Percentiles rank a stretch among this genome's conserved stretches.
Evolutionary conservation across 2,797 vertebrate genomes (phyloP).

Genomic region (Thunnus albacares): DNA sequence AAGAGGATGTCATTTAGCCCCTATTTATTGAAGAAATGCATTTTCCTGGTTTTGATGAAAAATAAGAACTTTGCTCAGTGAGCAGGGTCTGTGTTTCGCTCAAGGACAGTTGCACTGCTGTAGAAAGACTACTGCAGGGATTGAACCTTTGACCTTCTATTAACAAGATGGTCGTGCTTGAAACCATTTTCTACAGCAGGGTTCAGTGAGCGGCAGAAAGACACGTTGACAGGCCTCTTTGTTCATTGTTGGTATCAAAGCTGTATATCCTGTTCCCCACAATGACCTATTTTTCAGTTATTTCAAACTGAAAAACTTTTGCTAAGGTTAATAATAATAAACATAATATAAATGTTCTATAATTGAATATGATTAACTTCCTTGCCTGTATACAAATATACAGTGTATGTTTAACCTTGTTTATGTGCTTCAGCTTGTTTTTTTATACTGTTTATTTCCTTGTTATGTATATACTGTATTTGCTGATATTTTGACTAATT

Average conservation of each 20-base stretch:
- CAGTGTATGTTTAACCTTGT: not conserved
- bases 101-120: constrained; percentile 15
- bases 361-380: too few relatives aligned
- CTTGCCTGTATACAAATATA: not conserved
- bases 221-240: not conserved
- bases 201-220: not conserved
- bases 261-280: not conserved
- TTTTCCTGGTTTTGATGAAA: constrained; percentile 11
- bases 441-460: too few relatives aligned
- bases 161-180: not conserved
- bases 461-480: constrained; percentile 11
- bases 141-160: constrained; percentile 8
- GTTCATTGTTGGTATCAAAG: not conserved
- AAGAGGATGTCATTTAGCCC: not conserved
- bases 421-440: too few relatives aligned
- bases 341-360: not conserved
- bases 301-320: not conserved
- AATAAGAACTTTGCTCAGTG: constrained; percentile 1
- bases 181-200: not conserved
- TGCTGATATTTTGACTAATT: constrained; percentile 56
- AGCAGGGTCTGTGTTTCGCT: constrained; percentile 17
- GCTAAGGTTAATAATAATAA: not conserved
- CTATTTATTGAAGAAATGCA: constrained; percentile 8
- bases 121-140: constrained; percentile 1
- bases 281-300: not conserved